These are phyloP conservation scores for Allophyes oxyacanthae DNA, from an alignment of 2,888 invertebrate genomes.

Conservation along the genomic window DNA sequence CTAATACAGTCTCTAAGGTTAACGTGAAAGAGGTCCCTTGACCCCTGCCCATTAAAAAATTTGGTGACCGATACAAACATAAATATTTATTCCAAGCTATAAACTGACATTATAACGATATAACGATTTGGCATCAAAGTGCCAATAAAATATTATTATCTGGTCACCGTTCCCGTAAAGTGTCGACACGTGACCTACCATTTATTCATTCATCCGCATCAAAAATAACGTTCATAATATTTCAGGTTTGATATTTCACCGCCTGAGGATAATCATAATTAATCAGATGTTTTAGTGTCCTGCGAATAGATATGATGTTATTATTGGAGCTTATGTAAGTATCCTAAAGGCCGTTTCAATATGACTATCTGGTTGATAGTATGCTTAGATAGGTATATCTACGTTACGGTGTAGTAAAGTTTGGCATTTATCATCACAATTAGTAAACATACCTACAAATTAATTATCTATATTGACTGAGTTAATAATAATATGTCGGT, in stretches of 20 bases:
- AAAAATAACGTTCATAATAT: background rate
- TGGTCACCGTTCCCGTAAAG: constrained; percentile 55
- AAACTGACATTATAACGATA: constrained; percentile 32
- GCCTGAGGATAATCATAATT: constrained; percentile 5
- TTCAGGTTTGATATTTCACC: background rate
- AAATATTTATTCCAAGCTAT: constrained; percentile 36
- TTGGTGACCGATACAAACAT: constrained; percentile 26
- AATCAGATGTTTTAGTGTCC: too few species aligned
- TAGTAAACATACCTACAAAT: too few species aligned
- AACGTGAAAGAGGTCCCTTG: background rate
- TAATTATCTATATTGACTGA: too few species aligned
- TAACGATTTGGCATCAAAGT: constrained; percentile 42
- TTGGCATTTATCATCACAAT: too few species aligned
- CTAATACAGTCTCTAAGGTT: too few species aligned
- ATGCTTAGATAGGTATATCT: too few species aligned
- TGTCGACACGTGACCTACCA: constrained; percentile 58
- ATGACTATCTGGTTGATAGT: too few species aligned
- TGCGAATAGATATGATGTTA: too few species aligned
- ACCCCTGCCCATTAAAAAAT: constrained; percentile 24
- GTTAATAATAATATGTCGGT: too few species aligned
- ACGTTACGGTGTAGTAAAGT: too few species aligned
- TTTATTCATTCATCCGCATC: constrained; percentile 56
- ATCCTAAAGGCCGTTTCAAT: too few species aligned
- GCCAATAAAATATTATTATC: constrained; percentile 63
- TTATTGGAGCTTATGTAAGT: too few species aligned